Conservation (phyloP, 1,140 invertebrate genomes). For the Drosophila nasuta region DNA sequence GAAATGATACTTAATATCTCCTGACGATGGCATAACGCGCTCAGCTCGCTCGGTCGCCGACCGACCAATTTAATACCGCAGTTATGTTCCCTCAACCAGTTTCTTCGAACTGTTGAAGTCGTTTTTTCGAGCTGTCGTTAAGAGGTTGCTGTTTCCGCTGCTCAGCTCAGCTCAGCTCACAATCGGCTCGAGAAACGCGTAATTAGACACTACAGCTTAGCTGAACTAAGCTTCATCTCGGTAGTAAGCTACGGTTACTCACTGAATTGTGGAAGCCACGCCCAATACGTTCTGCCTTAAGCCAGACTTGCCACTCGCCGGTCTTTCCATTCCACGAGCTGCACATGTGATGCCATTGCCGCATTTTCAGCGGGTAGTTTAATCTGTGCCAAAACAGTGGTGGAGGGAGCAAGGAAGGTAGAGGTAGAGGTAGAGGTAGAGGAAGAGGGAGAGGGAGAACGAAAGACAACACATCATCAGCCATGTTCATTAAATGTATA, state of each 20-base stretch:
- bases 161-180: neutral
- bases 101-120: conserved; percentile 13
- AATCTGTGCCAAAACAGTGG: conserved; percentile 85
- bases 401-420: neutral
- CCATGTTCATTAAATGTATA: neutral
- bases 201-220: conserved; percentile 32
- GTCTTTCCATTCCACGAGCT: conserved; percentile 94
- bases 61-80: conserved; percentile 15
- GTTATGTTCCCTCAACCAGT: conserved; percentile 31
- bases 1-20: conserved; percentile 26
- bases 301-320: conserved; percentile 94
- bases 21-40: conserved; percentile 22
- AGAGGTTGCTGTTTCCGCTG: conserved; percentile 34
- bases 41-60: neutral
- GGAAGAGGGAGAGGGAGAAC: neutral
- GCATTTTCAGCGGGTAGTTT: conserved; percentile 91
- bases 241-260: conserved; percentile 79
- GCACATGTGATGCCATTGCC: conserved; percentile 93
- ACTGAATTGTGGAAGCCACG: conserved; percentile 93
- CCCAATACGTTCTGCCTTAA: conserved; percentile 92
- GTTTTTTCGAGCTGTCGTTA: conserved; percentile 16
- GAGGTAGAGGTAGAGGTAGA: neutral
- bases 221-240: conserved; percentile 2
- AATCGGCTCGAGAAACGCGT: conserved; percentile 20
- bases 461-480: neutral